Evolutionary conservation across 2,113 vertebrate genomes (phyloP), one percentile per base, ranked within the genome.

Genomic region (Oryzias melastigma): DNA sequence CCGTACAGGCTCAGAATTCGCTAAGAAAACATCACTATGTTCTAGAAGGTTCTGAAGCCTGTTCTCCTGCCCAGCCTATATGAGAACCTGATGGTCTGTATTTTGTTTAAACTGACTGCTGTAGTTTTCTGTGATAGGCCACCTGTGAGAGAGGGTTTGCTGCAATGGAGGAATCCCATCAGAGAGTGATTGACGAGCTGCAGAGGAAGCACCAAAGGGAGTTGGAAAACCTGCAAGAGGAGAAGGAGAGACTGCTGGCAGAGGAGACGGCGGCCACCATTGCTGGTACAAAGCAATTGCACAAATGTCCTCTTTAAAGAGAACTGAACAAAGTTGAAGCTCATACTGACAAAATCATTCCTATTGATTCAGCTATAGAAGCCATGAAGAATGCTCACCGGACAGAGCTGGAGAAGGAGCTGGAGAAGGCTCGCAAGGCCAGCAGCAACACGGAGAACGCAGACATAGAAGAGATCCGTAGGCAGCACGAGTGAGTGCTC

Each of bases 351-450:
- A 8, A 68, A 43, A 15, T 7, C 13, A 52, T 75, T 24, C 65
- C 40, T 52, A 20, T 47, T 56, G 12, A 19, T 62, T 27, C 43
- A 93, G 92, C 92, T 6, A 93, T 93, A 14, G 92, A 93, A 77
- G 92, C 92, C 0, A 93, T 93, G 92, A 93, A 93, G 54, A 93
- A 93, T n/a, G 92, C 92, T 42, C 92, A 93, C 68, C 90, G 92
- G 29, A 61, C 75, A 1, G 92, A 93, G 89, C 75, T 93, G 78
- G 92, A 92, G 81, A 89, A 86, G 71, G 92, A 93, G 80, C 78
- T 93, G 74, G 92, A 93, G 25, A 91, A 83, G 64, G 75, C 86
- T 18, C 89, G 91, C 44, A 93, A 93, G 58, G 62, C 91, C 48
- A 90, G 88, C 85, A 90, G 24, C 87, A 91, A 86, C 70, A 66